These are phyloP conservation scores for Gadopsis marmoratus DNA, from an alignment of 2,797 vertebrate genomes.

Conservation along the genomic window DNA sequence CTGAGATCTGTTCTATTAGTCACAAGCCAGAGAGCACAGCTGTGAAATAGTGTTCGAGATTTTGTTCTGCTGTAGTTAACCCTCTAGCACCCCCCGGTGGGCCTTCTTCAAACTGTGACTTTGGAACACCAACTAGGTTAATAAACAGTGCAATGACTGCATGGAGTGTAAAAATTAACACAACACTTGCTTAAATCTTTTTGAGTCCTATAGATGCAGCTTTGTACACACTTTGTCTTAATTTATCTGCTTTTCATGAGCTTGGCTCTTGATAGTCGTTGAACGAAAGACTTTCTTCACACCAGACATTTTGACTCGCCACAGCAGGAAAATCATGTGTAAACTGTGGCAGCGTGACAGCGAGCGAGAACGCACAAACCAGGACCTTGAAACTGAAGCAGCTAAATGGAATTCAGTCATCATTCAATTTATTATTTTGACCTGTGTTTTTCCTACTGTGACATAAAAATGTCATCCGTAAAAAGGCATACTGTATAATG, in stretches of 20 bases:
- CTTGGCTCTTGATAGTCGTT: background rate
- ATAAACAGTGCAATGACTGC: background rate
- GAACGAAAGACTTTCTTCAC: background rate
- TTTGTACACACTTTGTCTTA: background rate
- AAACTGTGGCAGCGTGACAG: background rate
- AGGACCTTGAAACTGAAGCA: background rate
- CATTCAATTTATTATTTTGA: background rate
- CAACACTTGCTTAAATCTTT: background rate
- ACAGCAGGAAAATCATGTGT: background rate
- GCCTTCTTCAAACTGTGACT: slow-evolving; percentile 39
- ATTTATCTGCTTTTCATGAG: background rate
- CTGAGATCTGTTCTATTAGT: slow-evolving; percentile 61
- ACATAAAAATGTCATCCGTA: background rate
- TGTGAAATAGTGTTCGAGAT: slow-evolving; percentile 44
- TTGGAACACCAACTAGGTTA: background rate
- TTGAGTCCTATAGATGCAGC: background rate
- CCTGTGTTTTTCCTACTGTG: background rate
- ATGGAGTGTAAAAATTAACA: background rate
- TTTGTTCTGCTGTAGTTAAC: slow-evolving; percentile 23
- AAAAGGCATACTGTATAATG: background rate
- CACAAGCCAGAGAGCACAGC: slow-evolving; percentile 59
- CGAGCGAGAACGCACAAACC: background rate
- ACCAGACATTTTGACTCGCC: background rate
- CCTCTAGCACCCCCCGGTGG: slow-evolving; percentile 63
- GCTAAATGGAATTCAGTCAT: background rate